phyloP scores from a whole-genome alignment of 2,113 vertebrate species.

The Alethe castanea region DNA sequence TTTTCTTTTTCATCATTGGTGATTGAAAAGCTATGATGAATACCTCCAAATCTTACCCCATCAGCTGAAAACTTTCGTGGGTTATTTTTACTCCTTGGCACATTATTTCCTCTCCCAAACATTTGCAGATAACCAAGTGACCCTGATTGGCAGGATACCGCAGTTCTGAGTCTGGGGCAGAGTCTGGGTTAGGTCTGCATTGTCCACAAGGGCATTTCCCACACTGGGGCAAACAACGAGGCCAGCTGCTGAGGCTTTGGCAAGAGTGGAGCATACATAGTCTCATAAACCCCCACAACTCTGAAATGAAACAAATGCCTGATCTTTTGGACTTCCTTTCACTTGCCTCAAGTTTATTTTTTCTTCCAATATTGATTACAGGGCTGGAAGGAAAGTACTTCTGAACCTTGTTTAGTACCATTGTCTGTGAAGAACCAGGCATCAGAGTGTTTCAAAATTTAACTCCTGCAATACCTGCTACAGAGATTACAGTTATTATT shows the following conservation, averaged over 20 bases:
- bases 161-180: not conserved
- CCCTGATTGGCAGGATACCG: too few relatives aligned
- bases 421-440: not conserved
- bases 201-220: not conserved
- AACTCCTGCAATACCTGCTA: not conserved
- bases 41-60: not conserved
- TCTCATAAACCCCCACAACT: not conserved
- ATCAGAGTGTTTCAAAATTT: not conserved
- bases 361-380: not conserved
- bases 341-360: not conserved
- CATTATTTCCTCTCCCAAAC: not conserved
- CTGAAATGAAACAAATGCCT: not conserved
- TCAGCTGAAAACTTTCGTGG: not conserved
- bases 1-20: not conserved
- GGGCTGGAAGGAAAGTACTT: not conserved
- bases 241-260: not conserved
- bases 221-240: rapidly evolving
- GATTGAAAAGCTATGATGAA: not conserved
- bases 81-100: not conserved
- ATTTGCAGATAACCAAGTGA: not conserved
- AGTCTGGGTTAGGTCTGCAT: not conserved
- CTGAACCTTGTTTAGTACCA: not conserved
- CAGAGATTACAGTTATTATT: not conserved
- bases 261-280: not conserved
- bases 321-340: not conserved